phyloP scores from a whole-genome alignment of 2,888 invertebrate genomes.

The Fabriciana adippe region DNA sequence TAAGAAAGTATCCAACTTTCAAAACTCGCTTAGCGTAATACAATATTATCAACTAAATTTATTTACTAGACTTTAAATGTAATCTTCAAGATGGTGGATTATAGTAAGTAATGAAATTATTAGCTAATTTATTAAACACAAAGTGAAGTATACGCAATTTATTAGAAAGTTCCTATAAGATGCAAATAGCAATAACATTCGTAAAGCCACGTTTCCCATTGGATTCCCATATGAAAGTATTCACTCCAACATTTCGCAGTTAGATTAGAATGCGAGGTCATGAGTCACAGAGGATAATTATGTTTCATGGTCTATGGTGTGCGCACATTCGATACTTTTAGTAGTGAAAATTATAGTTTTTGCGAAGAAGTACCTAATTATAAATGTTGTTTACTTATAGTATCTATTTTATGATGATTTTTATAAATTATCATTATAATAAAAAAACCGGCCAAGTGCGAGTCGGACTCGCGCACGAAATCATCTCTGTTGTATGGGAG shows the following conservation, averaged over 20 bases:
- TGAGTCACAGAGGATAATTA: conserved; percentile 23
- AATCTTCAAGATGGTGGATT: too few relatives aligned
- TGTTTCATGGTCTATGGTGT: conserved; percentile 11
- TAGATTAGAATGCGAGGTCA: conserved; percentile 29
- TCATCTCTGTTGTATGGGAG: too few relatives aligned
- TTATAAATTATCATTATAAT: too few relatives aligned
- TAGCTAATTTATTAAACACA: background rate
- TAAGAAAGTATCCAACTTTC: too few relatives aligned
- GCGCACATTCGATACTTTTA: background rate
- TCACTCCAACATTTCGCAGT: conserved; percentile 27
- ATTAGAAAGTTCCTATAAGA: conserved; percentile 9
- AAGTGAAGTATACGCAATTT: background rate
- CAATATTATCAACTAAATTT: too few relatives aligned
- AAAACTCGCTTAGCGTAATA: too few relatives aligned
- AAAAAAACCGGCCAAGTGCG: too few relatives aligned
- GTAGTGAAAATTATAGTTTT: background rate
- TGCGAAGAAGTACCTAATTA: background rate
- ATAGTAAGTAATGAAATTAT: too few relatives aligned
- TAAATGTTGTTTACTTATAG: too few relatives aligned
- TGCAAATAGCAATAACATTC: conserved; percentile 5
- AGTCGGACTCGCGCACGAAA: too few relatives aligned
- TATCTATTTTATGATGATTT: too few relatives aligned
- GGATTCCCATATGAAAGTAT: conserved; percentile 27
- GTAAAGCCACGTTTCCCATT: conserved; percentile 13
- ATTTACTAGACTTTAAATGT: too few relatives aligned